These are phyloP conservation scores for Serrognathus titanus DNA, from an alignment of 2,888 invertebrate genomes.

Conservation along the genomic window DNA sequence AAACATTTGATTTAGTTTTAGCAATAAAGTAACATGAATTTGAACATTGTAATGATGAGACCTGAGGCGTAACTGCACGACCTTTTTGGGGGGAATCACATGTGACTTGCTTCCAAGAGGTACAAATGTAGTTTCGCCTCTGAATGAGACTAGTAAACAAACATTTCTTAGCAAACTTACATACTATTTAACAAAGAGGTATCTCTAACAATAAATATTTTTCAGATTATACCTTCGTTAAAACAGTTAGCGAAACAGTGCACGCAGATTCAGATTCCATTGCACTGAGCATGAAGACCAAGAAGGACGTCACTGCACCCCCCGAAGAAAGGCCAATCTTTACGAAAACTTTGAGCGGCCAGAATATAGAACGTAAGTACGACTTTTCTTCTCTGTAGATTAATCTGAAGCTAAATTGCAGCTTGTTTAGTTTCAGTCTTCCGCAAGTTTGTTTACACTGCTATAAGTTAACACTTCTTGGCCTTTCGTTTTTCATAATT, in stretches of 20 bases:
- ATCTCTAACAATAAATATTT: not conserved
- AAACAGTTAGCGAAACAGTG: constrained; percentile 24
- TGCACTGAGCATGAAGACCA: constrained; percentile 21
- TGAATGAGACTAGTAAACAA: too few species aligned
- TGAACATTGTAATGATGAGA: too few species aligned
- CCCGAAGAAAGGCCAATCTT: constrained; percentile 66
- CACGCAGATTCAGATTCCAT: constrained; percentile 17
- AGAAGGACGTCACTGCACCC: constrained; percentile 33
- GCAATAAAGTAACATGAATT: too few species aligned
- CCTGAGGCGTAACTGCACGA: too few species aligned
- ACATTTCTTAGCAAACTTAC: too few species aligned
- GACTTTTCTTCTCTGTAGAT: not conserved
- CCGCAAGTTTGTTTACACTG: not conserved
- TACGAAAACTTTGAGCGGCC: constrained; percentile 70
- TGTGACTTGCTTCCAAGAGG: too few species aligned
- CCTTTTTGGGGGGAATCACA: too few species aligned
- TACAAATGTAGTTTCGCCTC: too few species aligned
- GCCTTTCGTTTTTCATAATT: not conserved
- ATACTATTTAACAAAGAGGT: too few species aligned
- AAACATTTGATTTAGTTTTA: not conserved
- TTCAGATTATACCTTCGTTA: constrained; percentile 18
- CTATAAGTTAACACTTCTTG: not conserved
- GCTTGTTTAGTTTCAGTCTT: too few species aligned
- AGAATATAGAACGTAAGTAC: constrained; percentile 76
- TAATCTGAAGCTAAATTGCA: too few species aligned